A percentile compares a stretch with the other conserved stretches of the same genome.
Evolutionary conservation across 2,888 invertebrate species (phyloP).

Genomic region (Ceratothoa steindachneri): DNA sequence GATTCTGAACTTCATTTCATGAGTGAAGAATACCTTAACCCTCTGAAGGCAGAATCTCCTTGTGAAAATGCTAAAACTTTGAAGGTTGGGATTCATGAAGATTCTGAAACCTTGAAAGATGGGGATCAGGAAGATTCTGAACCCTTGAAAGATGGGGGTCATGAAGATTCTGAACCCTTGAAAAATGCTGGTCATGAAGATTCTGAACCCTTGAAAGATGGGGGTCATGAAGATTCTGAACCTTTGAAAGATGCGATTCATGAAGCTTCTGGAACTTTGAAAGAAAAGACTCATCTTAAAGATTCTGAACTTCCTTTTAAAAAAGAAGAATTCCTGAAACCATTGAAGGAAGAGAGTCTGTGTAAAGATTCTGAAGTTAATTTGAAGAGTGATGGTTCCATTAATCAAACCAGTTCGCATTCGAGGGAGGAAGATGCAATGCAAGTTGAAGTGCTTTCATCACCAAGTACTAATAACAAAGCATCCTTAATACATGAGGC

Average conservation of each 20-base stretch:
- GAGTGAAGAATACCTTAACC: no score
- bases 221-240: constrained; percentile 13
- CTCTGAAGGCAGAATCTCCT: no score
- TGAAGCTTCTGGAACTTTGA: no score
- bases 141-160: not conserved
- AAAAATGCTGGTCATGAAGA: constrained; percentile 22
- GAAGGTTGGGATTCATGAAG: not conserved
- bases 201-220: constrained; percentile 18
- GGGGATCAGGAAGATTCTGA: not conserved
- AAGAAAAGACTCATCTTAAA: no score
- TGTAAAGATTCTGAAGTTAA: not conserved
- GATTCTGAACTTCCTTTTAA: no score
- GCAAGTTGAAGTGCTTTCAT: not conserved
- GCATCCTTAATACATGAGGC: not conserved
- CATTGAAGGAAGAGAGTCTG: no score
- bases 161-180: not conserved
- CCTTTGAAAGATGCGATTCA: no score
- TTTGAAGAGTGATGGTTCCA: not conserved
- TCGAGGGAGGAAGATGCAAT: not conserved
- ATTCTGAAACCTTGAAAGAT: not conserved
- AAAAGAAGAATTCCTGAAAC: no score
- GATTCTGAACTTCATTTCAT: not conserved
- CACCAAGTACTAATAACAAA: not conserved
- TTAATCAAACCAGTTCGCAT: no score
- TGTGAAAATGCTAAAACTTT: not conserved